These are phyloP conservation scores for Drosophila pallidifrons DNA, from an alignment of 1,140 invertebrate species.

Conservation along the genomic window DNA sequence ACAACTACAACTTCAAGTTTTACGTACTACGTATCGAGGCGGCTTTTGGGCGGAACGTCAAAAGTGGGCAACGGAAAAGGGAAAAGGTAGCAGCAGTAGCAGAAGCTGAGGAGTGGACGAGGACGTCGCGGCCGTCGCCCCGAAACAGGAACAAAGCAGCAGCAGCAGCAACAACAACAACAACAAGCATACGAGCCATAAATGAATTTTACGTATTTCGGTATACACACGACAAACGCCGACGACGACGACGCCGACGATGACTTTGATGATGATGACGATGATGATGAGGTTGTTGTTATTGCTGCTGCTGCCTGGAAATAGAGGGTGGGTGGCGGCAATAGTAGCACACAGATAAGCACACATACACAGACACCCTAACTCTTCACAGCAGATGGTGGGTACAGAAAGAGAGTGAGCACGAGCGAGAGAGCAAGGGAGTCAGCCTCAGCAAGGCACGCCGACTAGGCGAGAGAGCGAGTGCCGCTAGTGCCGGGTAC, in stretches of 20 bases:
- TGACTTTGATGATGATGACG: slow-evolving; percentile 44
- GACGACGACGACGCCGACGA: slow-evolving; percentile 33
- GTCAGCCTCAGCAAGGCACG: neutral
- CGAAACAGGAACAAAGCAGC: slow-evolving; percentile 71
- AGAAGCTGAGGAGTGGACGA: slow-evolving; percentile 25
- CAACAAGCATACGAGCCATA: slow-evolving; percentile 74
- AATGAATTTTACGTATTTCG: slow-evolving; percentile 82
- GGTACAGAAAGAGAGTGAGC: slow-evolving; percentile 68
- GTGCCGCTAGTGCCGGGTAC: slow-evolving; percentile 42
- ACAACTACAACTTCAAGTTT: neutral
- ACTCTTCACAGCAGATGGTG: slow-evolving; percentile 64
- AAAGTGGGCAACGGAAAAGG: slow-evolving; percentile 23
- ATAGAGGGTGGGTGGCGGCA: slow-evolving; percentile 72
- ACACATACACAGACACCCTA: slow-evolving; percentile 32
- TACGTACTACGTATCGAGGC: slow-evolving; percentile 7
- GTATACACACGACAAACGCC: slow-evolving; percentile 75
- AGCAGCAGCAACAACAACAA: slow-evolving; percentile 35
- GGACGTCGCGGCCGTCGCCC: slow-evolving; percentile 66
- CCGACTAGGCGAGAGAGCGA: slow-evolving; percentile 26
- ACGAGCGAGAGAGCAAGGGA: slow-evolving; percentile 38
- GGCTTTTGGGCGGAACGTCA: slow-evolving; percentile 48
- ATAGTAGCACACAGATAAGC: slow-evolving; percentile 67
- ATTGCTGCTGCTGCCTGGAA: slow-evolving; percentile 34
- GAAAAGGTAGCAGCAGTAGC: neutral
- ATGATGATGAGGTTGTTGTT: slow-evolving; percentile 25